A percentile compares a stretch with the other conserved stretches of the same genome.
These are phyloP conservation scores for Trissolcus basalis DNA, from an alignment of 1,140 invertebrate species.

Conservation along the genomic window DNA sequence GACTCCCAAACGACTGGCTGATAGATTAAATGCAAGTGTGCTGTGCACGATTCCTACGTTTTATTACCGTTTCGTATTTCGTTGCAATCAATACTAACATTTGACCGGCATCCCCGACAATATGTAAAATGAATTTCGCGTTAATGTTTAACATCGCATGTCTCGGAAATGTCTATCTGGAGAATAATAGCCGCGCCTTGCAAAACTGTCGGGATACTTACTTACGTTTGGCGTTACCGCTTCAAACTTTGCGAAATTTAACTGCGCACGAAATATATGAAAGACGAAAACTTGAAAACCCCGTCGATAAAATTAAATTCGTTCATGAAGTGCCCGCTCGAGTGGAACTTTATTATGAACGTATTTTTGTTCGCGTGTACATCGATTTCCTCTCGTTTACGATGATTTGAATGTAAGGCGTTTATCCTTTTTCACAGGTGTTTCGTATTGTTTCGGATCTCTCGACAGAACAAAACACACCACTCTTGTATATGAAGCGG, in stretches of 20 bases:
- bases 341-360: too few relatives aligned
- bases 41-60: constrained; percentile 34
- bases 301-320: too few relatives aligned
- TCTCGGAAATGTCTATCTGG: background rate
- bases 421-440: background rate
- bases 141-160: constrained; percentile 3
- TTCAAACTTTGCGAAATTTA: too few relatives aligned
- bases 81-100: constrained; percentile 39
- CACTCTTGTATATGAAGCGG: constrained; percentile 17
- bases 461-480: background rate
- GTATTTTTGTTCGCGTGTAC: too few relatives aligned
- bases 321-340: too few relatives aligned
- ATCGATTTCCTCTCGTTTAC: too few relatives aligned
- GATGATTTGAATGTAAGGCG: too few relatives aligned
- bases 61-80: constrained; percentile 47
- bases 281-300: too few relatives aligned
- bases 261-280: too few relatives aligned
- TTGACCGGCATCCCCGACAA: background rate
- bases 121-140: constrained; percentile 5
- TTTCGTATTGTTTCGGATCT: background rate
- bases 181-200: background rate
- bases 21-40: constrained; percentile 55
- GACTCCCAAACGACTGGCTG: constrained; percentile 51
- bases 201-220: too few relatives aligned
- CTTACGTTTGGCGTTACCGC: too few relatives aligned